phyloP scores from a whole-genome alignment of 2,113 vertebrate species.

The Vulpes lagopus region DNA sequence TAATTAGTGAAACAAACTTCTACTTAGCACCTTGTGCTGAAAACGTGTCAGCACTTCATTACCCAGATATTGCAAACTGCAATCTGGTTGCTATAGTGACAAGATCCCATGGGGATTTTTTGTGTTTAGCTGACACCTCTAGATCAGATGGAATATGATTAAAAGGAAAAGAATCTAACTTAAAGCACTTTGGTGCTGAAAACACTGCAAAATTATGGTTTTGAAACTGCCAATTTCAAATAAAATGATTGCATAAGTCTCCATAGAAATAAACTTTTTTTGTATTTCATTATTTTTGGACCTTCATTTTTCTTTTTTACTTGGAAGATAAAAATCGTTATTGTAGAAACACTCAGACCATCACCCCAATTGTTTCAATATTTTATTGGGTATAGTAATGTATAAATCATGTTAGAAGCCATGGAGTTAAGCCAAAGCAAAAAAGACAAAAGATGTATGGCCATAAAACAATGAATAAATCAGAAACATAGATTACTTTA shows the following conservation, averaged over 20 bases:
- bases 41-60: slow-evolving; percentile 67
- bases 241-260: slow-evolving; percentile 39
- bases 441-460: background rate
- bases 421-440: slow-evolving; percentile 52
- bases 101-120: slow-evolving; percentile 75
- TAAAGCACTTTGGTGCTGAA: slow-evolving; percentile 2
- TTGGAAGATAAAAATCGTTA: slow-evolving; percentile 36
- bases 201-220: slow-evolving; percentile 58
- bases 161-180: slow-evolving; percentile 70
- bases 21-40: slow-evolving; percentile 66
- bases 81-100: slow-evolving; percentile 85
- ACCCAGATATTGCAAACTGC: slow-evolving; percentile 61
- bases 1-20: slow-evolving; percentile 78
- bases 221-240: slow-evolving; percentile 58
- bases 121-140: slow-evolving; percentile 73
- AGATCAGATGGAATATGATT: slow-evolving; percentile 82
- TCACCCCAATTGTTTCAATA: background rate
- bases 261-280: background rate
- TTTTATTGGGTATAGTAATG: slow-evolving; percentile 59
- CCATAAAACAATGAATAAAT: slow-evolving; percentile 40
- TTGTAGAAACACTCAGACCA: background rate
- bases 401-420: slow-evolving; percentile 29
- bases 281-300: slow-evolving; percentile 25
- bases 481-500: background rate
- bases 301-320: background rate